These are phyloP conservation scores for Campylomormyrus numenius DNA, from an alignment of 2,113 vertebrate genomes.

Conservation along the genomic window DNA sequence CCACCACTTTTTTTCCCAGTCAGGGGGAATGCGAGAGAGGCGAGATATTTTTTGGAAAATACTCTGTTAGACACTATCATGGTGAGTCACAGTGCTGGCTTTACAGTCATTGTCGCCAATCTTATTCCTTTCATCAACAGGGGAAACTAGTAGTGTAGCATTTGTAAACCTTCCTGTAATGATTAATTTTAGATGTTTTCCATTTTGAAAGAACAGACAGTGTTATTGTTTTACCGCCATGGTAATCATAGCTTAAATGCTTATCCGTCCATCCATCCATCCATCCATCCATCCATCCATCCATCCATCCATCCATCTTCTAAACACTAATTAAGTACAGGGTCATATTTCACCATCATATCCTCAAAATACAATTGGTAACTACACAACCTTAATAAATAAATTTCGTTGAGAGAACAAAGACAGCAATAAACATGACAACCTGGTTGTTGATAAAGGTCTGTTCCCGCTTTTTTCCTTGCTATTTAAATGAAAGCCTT, in stretches of 20 bases:
- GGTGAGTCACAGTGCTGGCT: neutral
- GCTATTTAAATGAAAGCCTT: neutral
- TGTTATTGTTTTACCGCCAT: neutral
- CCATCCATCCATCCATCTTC: neutral
- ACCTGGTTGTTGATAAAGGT: too few relatives aligned
- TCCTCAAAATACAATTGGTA: neutral
- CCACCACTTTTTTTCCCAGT: neutral
- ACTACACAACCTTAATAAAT: neutral
- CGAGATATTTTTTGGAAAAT: neutral
- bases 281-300: neutral
- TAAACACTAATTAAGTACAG: neutral
- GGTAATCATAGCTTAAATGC: neutral
- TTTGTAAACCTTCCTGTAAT: neutral
- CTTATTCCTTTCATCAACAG: neutral
- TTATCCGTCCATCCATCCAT: neutral
- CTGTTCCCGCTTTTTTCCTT: too few relatives aligned
- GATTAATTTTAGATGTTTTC: neutral
- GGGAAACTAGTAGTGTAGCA: neutral
- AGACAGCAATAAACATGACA: neutral
- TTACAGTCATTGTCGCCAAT: neutral
- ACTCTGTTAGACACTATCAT: neutral
- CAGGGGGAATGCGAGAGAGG: neutral
- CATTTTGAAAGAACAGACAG: neutral
- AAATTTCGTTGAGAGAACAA: neutral
- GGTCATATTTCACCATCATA: neutral